These are phyloP conservation scores for Zaprionus lineosus DNA, from an alignment of 2,888 invertebrate species.

Conservation along the genomic window DNA sequence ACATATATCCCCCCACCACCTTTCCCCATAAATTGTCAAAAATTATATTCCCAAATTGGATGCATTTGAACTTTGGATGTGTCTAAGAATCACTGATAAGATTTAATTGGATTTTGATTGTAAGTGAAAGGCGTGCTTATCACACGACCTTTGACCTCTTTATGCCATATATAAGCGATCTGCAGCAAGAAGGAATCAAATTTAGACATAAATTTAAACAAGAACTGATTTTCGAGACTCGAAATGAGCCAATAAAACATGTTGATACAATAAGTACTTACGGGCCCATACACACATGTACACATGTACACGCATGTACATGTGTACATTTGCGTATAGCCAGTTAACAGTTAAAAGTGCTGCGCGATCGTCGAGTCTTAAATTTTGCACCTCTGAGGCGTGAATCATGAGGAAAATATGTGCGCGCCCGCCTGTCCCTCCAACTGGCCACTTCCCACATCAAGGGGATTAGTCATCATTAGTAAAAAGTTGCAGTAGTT, in stretches of 20 bases:
- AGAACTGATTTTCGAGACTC: too few species aligned
- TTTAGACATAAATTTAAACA: too few species aligned
- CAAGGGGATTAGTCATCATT: constrained; percentile 70
- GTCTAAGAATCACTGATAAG: constrained; percentile 56
- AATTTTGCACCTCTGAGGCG: constrained; percentile 53
- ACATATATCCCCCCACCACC: too few species aligned
- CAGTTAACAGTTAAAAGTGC: too few species aligned
- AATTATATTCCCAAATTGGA: constrained; percentile 21
- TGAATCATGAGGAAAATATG: constrained; percentile 62
- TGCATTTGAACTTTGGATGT: constrained; percentile 37
- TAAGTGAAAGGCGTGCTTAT: constrained; percentile 54
- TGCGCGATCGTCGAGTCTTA: constrained; percentile 1
- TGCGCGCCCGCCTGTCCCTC: not conserved
- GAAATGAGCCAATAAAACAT: too few species aligned
- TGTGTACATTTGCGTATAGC: too few species aligned
- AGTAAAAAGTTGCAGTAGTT: constrained; percentile 63
- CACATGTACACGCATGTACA: too few species aligned
- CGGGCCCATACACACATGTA: too few species aligned
- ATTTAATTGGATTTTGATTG: constrained; percentile 71
- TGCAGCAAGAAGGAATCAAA: constrained; percentile 22
- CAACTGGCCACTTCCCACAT: constrained; percentile 27
- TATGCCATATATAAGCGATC: too few species aligned
- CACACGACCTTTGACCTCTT: constrained; percentile 18
- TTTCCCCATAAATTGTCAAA: too few species aligned
- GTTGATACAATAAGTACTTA: too few species aligned